phyloP scores from a whole-genome alignment of 1,140 invertebrate species.

The Leptinotarsa defecta region DNA sequence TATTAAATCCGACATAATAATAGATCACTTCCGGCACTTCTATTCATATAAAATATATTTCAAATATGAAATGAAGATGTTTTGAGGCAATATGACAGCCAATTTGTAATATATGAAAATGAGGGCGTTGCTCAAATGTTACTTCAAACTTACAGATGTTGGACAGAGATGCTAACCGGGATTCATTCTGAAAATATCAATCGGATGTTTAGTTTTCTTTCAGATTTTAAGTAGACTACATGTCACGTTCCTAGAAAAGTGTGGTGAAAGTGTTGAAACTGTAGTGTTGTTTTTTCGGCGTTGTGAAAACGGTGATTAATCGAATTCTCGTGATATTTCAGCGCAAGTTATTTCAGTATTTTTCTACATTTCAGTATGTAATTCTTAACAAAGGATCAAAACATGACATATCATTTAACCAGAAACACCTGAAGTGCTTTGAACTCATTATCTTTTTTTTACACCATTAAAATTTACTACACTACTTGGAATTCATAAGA shows the following conservation, averaged over 20 bases:
- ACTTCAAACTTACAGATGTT: slow-evolving; percentile 14
- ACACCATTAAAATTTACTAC: too few relatives aligned
- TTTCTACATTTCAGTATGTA: too few relatives aligned
- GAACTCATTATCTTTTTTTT: too few relatives aligned
- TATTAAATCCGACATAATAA: background rate
- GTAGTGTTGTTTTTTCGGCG: background rate
- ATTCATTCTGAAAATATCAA: slow-evolving; percentile 9
- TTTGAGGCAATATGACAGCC: slow-evolving; percentile 10
- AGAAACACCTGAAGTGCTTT: too few relatives aligned
- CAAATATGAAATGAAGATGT: slow-evolving; percentile 13
- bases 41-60: slow-evolving; percentile 7
- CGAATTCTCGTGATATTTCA: too few relatives aligned
- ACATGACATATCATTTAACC: too few relatives aligned
- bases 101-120: slow-evolving; percentile 15
- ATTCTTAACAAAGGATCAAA: too few relatives aligned
- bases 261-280: slow-evolving; percentile 1
- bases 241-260: background rate
- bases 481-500: too few relatives aligned
- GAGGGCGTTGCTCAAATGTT: slow-evolving; percentile 21
- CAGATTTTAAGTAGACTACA: slow-evolving; percentile 6
- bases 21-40: background rate
- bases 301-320: too few relatives aligned
- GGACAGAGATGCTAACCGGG: slow-evolving; percentile 5
- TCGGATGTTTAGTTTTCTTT: slow-evolving; percentile 11
- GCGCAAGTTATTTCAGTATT: too few relatives aligned